Conservation (phyloP, 2,888 invertebrate genomes). For the Epinotia bilunana region DNA sequence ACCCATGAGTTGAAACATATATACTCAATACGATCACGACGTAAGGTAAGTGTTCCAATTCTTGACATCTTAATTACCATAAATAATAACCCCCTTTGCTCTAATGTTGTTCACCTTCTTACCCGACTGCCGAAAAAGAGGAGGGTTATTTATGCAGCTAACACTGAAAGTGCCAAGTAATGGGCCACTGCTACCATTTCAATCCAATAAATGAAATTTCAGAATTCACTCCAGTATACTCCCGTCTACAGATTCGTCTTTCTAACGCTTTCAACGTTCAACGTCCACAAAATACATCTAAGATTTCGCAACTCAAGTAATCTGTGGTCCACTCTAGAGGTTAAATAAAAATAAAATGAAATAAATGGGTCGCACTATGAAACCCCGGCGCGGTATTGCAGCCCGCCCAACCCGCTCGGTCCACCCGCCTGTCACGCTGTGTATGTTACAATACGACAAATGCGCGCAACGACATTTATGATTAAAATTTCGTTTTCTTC, state of each 20-base stretch:
- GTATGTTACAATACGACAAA: constrained; percentile 34
- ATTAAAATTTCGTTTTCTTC: constrained; percentile 32
- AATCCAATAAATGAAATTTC: neutral
- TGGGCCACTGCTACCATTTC: neutral
- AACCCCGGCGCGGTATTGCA: constrained; percentile 13
- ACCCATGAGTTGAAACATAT: no score
- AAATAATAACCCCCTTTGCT: no score
- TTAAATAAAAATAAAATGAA: constrained; percentile 35
- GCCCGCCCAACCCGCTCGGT: constrained; percentile 11
- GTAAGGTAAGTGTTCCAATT: no score
- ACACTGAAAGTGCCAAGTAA: no score
- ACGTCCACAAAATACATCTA: constrained; percentile 22
- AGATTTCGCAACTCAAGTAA: constrained; percentile 24
- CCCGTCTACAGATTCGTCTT: neutral
- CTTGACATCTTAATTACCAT: no score
- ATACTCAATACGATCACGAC: no score
- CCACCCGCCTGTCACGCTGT: constrained; percentile 17
- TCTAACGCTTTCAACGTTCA: constrained; percentile 12
- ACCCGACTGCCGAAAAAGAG: no score
- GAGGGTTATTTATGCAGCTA: no score
- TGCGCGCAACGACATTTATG: constrained; percentile 27
- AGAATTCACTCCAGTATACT: neutral
- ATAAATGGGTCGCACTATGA: constrained; percentile 30
- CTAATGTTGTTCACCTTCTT: no score
- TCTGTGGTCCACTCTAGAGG: constrained; percentile 17